Evolutionary conservation across 64 coral and sea anemone species (phyloP), one percentile per base, ranked within the genome.

Genomic region (Actinia tenebrosa): DNA sequence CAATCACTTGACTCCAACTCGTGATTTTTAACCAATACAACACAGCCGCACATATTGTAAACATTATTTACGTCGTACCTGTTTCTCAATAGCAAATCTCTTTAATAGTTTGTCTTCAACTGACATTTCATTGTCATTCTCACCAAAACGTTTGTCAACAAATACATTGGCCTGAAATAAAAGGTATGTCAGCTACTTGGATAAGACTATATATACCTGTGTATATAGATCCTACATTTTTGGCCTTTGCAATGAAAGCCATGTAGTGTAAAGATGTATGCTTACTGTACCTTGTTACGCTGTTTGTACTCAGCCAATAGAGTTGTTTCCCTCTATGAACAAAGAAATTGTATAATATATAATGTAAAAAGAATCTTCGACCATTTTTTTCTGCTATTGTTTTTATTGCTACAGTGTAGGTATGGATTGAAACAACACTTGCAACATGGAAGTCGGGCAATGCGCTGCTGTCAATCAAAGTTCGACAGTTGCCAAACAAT

Each of bases 91-190:
- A 20, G 97, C 86, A 93, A 99, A 99, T 78, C 97, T 92, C 47
- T 95, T 95, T 87, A 99, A 80, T 86, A 99, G 89, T 79, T 99
- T 99, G 46, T 99, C 97, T 84, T 99, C 97, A 16, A 99, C 79
- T 44, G 97, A 60, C 81, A 99, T 87, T 43, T 99, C 77, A 47
- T 89, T 93, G 91, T 99, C 97, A 71, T 99, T 95, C 87, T 99
- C 97, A 88, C 97, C 97, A 99, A 99, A 99, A 15, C 97, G 88
- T 45, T 87, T 86, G 26, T 99, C 97, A 86, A 99, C 86, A 60
- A 99, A 95, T 37, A 84, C 84, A 64, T 99, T 99, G 78, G 97
- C 97, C 97, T 99, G 9, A 23, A 80, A 83, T 26, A 43, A n/a
- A 69, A 86, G 11, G n/a, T 5, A 0, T 42, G 5, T 66, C 23